These are phyloP conservation scores for Parasteatoda tepidariorum DNA, from an alignment of 1,140 invertebrate genomes.

Conservation along the genomic window DNA sequence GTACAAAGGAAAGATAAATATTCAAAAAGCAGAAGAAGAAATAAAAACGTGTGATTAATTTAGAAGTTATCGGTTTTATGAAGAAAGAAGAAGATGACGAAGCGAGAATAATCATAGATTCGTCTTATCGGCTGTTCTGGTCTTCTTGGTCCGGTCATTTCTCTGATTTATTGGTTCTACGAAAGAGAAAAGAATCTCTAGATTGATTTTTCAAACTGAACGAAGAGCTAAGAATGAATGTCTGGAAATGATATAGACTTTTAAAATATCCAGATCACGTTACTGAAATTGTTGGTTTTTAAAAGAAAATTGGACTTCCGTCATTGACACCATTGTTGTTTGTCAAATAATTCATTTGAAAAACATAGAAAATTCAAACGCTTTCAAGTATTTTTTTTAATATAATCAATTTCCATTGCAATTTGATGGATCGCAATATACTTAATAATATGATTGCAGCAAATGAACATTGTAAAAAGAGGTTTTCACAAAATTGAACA, in stretches of 20 bases:
- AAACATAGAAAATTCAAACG: too few species aligned
- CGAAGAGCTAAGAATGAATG: slow-evolving; percentile 20
- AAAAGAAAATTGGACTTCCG: background rate
- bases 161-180: slow-evolving; percentile 55
- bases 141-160: slow-evolving; percentile 54
- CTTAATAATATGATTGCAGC: too few species aligned
- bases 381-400: too few species aligned
- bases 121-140: slow-evolving; percentile 56
- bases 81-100: slow-evolving; percentile 24
- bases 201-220: slow-evolving; percentile 54
- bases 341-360: too few species aligned
- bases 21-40: slow-evolving; percentile 31
- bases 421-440: too few species aligned
- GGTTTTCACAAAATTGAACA: too few species aligned
- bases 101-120: slow-evolving; percentile 59
- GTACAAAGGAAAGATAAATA: slow-evolving; percentile 45
- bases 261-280: slow-evolving; percentile 27
- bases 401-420: too few species aligned
- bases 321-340: too few species aligned
- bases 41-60: slow-evolving; percentile 53
- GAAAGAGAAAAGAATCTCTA: background rate
- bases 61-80: slow-evolving; percentile 58
- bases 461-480: too few species aligned
- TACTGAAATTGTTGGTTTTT: slow-evolving; percentile 41
- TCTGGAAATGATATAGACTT: slow-evolving; percentile 4